Conservation (phyloP, 2,113 vertebrate genomes). For the Entosphenus tridentatus region DNA sequence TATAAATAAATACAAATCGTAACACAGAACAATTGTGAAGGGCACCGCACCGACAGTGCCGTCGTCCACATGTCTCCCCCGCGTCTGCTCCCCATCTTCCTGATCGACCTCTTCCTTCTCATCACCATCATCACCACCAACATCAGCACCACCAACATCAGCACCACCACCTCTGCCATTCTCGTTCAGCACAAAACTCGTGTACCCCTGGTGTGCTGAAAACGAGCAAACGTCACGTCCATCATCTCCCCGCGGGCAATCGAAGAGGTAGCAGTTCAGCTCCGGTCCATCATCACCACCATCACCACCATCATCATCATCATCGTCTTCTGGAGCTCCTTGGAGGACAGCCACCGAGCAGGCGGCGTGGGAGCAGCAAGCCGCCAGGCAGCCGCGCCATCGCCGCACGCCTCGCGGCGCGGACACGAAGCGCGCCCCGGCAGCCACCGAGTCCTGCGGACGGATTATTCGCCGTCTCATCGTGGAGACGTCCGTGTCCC, state of each 20-base stretch:
- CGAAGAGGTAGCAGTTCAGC: slow-evolving; percentile 54
- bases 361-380: slow-evolving; percentile 49
- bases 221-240: slow-evolving; percentile 47
- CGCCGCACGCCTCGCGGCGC: slow-evolving; percentile 32
- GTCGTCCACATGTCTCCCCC: no score
- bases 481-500: no score
- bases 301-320: no score
- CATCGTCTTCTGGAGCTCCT: slow-evolving; percentile 16
- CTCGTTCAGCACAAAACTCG: slow-evolving; percentile 17
- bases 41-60: no score
- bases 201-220: slow-evolving; percentile 46
- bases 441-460: slow-evolving; percentile 52
- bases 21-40: no score
- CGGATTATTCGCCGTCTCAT: slow-evolving; percentile 34
- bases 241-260: slow-evolving; percentile 32
- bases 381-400: slow-evolving; percentile 48
- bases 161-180: no score
- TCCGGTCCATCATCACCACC: no score
- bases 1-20: no score
- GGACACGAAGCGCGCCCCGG: slow-evolving; percentile 50
- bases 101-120: no score
- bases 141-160: no score
- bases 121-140: no score
- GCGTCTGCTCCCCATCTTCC: no score
- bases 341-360: slow-evolving; percentile 61